Base-by-base conservation (phyloP, 2,888 invertebrate species). In the Campaea margaritaria region DNA sequence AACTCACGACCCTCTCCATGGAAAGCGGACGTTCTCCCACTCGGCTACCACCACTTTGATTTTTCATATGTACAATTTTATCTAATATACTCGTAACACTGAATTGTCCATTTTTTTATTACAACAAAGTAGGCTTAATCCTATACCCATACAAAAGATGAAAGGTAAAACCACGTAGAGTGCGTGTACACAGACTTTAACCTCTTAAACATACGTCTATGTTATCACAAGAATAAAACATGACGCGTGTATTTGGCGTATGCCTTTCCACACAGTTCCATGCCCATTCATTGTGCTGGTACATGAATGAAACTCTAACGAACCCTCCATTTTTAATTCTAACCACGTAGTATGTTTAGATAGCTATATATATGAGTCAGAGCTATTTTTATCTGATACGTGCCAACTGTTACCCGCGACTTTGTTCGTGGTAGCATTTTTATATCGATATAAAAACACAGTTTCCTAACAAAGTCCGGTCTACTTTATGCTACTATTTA, bases 271-370 rank as follows among this genome's bases (percentile, higher is more conserved):
- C 36, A 36, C 48, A 5, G 11, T 56, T 53, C 58, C 55, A 65
- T 65, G 61, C 68, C 69, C 78, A 75, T 72, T 75, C 72, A 79
- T 72, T 73, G 74, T 68, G 61, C 46, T 60, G 64, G 57, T 54
- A 52, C 55, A 70, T 83, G 81, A 83, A 83, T 83, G 79, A 76
- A 81, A 68, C 73, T 62, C 77, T 82, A 81, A 81, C 78, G 78
- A 83, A 79, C 71, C 73, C 67, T 69, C 58, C 39, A 69, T 70
- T 74, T 70, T 64, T 69, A 67, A 47, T 43, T 58, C 43, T 31
- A 11, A 12, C 52, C 42, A 14, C 42, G 27, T 43, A 47, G 46
- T 14, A 34, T 16, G 34, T 48, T 39, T 36, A 1, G 11, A 14
- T 27, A 28, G 28, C 46, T 49, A 39, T 7, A 31, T 36, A 31